These are phyloP conservation scores for Paramormyrops kingsleyae DNA, from an alignment of 2,113 vertebrate species.

Conservation along the genomic window DNA sequence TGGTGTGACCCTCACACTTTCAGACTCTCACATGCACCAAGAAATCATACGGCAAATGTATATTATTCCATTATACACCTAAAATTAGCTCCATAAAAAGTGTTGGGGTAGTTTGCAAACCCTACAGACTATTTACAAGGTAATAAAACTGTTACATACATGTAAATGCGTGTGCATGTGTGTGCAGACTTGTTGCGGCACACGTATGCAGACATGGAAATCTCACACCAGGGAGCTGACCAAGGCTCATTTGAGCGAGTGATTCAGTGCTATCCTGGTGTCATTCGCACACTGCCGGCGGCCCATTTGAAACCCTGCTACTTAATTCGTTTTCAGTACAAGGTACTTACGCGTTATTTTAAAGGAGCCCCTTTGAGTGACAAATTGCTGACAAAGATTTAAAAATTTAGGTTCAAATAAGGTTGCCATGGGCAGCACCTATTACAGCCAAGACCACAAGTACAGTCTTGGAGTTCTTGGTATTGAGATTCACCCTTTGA, in stretches of 20 bases:
- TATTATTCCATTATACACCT: no score
- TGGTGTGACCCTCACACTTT: no score
- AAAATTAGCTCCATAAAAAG: no score
- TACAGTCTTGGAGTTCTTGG: background rate
- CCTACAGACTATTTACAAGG: no score
- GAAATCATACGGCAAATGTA: no score
- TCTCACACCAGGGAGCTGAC: no score
- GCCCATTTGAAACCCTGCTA: background rate
- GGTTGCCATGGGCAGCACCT: background rate
- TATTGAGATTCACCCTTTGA: background rate
- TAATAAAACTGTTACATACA: no score
- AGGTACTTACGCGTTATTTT: background rate
- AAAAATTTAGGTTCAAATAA: background rate
- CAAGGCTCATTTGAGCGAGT: background rate
- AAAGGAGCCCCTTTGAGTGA: background rate
- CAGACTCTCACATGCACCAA: no score
- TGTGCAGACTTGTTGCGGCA: no score
- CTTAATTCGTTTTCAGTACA: background rate
- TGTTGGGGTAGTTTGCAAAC: no score
- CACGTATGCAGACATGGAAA: no score
- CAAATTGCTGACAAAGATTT: background rate
- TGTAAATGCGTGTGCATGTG: no score
- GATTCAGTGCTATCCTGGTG: background rate
- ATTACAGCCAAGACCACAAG: background rate
- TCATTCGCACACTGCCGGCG: background rate